Base-by-base conservation (phyloP, 1,140 invertebrate species). In the Branchinecta lindahli region DNA sequence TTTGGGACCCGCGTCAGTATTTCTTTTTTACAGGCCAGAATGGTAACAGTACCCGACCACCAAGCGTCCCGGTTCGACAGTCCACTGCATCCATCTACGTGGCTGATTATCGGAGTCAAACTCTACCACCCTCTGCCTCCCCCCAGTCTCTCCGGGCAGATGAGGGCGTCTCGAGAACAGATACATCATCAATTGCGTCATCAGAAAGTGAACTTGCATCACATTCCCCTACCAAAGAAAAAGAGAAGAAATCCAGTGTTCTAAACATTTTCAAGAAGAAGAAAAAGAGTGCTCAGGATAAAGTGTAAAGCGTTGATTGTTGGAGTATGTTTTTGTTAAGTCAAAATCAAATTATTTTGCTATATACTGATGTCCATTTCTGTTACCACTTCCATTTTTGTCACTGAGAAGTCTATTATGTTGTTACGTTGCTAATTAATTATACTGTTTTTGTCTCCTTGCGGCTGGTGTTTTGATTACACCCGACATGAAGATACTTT, bases 151-250 rank as follows among this genome's bases (percentile, higher is more conserved):
- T 12, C 6, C 52, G 52, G 2, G 52, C 12, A 61, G 52, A 61
- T 61, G 12, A 12, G 18, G 18, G 18, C 18, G 6, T 20, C 12
- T 61, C 52, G 12, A 12, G 52, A 61, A 20, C 12, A 61, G 52
- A 61, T 15, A 61, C 52, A 61, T 61, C 52, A 61, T 61, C 52
- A 61, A 61, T 61, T 15, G 52, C 52, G 18, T 61, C 52, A 61
- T 61, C 52, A 1, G 52, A 61, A 61, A 61, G 52, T 61, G 52
- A 61, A 61, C 2, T 61, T 15, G 52, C 52, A 61, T 61, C 52
- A 61, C 52, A 61, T 61, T 61, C 52, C 52, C 52, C 52, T 15
- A 61, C 52, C 18, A 61, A 61, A 61, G 52, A 61, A 15, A 61
- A 20, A 61, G 52, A 61, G 18, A 61, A 61, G 52, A 61, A 61